Percentiles rank a stretch among this genome's conserved stretches.
Evolutionary conservation across 2,113 vertebrate species (phyloP).

Genomic region (Gila orcuttii): DNA sequence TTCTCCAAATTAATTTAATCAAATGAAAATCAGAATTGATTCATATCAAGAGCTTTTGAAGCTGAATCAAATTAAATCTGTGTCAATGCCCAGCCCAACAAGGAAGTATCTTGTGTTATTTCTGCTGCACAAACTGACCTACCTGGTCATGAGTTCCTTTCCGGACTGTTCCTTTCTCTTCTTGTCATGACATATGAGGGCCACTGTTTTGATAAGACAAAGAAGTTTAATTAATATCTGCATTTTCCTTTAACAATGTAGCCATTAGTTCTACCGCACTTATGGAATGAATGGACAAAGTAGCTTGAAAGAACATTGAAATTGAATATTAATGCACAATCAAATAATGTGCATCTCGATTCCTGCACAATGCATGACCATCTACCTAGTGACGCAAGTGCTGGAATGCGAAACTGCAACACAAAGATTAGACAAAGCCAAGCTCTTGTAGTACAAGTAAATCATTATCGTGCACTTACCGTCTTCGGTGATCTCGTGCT

Average conservation of each 20-base stretch:
- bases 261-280: neutral
- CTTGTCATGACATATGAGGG: slow-evolving; percentile 14
- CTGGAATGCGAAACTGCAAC: slow-evolving; percentile 40
- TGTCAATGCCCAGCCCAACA: neutral
- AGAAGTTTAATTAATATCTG: neutral
- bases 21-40: neutral
- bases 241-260: neutral
- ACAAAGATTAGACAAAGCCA: slow-evolving; percentile 40
- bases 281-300: neutral
- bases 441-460: slow-evolving; percentile 10
- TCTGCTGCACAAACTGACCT: neutral
- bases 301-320: neutral
- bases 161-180: neutral
- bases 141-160: slow-evolving; percentile 2
- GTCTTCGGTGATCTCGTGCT: slow-evolving; percentile 14
- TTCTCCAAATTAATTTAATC: neutral
- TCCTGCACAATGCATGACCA: neutral
- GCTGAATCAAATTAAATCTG: neutral
- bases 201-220: slow-evolving; percentile 12
- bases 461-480: neutral
- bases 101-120: neutral
- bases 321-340: neutral
- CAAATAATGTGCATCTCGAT: neutral
- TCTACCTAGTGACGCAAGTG: slow-evolving; percentile 39
- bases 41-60: neutral